Evolutionary conservation across 2,797 vertebrate genomes (phyloP), one percentile per base, ranked within the genome.

Genomic region (Rhynchotus rufescens): DNA sequence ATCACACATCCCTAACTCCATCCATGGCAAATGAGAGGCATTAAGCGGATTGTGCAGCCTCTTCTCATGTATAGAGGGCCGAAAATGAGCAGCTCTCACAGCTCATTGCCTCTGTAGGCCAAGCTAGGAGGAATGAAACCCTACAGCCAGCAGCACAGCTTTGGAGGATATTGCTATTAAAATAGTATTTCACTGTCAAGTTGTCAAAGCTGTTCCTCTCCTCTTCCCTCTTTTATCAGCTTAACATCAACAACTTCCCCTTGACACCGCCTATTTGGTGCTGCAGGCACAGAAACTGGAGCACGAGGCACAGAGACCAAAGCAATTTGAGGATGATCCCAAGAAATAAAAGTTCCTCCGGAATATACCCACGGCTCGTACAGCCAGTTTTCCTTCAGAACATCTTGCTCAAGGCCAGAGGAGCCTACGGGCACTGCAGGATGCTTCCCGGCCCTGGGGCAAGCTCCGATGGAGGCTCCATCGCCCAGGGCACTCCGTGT

Each of bases 1-100:
- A 92, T 86, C 84, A 89, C 45, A 84, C 60, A 52, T 79, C 71
- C 77, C 74, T 75, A 77, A 82, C 73, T 74, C 77, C 61, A 49
- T 62, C 34, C 51, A 84, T 45, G 80, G 42, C 72, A 68, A 72
- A 64, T 21, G 15, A 77, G 65, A 95, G 52, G 74, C 6, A 3
- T 45, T 82, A 89, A 81, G 65, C 25, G 54, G 77, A 82, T 62
- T 76, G 74, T 91, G 51, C 44, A 51, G 68, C 69, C 57, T 57
- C 57, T 64, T 76, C 60, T 68, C 51, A 30, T 51, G 76, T 56
- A 26, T 15, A 59, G 36, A 66, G 89, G 26, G 61, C 62, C 84
- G 60, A 56, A 61, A 80, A 38, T 4, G 0, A 51, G 71, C 7
- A 19, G 61, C 19, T 79, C 65, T 54, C 28, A 25, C 19, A 6